phyloP scores from a whole-genome alignment of 2,797 vertebrate genomes.

The Lates japonicus region DNA sequence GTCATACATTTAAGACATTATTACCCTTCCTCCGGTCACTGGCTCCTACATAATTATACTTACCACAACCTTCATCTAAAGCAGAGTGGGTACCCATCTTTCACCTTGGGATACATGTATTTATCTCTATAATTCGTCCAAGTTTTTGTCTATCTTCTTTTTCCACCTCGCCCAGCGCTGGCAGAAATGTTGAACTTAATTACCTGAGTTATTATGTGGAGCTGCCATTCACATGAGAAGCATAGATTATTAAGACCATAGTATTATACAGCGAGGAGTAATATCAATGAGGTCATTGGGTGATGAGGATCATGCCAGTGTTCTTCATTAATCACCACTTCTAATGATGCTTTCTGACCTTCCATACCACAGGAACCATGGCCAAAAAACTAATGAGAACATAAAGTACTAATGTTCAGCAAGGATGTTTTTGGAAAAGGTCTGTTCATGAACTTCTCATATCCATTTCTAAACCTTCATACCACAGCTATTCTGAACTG shows the following conservation, averaged over 20 bases:
- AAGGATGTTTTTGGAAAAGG: constrained; percentile 6
- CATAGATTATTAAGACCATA: constrained; percentile 1
- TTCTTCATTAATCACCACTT: constrained; percentile 35
- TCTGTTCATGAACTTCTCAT: constrained; percentile 1
- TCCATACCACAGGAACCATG: constrained; percentile 16
- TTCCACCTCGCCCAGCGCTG: background rate
- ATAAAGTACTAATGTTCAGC: constrained; percentile 32
- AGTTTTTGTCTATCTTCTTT: background rate
- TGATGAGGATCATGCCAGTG: constrained; percentile 5
- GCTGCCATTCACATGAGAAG: background rate
- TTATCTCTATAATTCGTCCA: background rate
- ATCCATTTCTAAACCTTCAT: background rate
- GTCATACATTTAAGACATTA: background rate
- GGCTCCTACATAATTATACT: background rate
- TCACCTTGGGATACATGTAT: background rate
- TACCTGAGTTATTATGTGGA: background rate
- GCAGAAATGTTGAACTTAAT: background rate
- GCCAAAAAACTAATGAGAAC: constrained; percentile 17
- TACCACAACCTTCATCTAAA: background rate
- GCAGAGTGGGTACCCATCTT: background rate
- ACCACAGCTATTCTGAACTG: background rate
- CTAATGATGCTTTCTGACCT: constrained; percentile 44
- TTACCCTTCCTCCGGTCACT: background rate
- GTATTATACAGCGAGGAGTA: constrained; percentile 8
- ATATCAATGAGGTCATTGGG: constrained; percentile 10